Base-by-base conservation (phyloP, 2,888 invertebrate species). In the Formica aserva region DNA sequence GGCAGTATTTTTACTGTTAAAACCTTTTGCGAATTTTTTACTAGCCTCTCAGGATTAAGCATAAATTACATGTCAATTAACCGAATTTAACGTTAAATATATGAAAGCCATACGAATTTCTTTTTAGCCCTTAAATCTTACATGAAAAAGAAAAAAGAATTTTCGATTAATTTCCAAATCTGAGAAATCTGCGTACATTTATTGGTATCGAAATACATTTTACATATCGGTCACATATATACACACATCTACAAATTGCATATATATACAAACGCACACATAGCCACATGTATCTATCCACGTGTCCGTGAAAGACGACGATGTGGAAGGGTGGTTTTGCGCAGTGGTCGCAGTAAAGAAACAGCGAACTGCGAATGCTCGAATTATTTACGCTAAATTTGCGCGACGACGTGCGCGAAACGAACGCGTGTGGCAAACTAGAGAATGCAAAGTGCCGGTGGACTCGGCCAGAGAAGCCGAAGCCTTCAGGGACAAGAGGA, bases 321-420 rank as follows among this genome's bases (percentile, higher is more conserved):
- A 41, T n/a, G 29, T 35, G 13, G 9, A 18, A n/a, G 41, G 29
- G 60, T 13, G 66, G 48, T 72, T 72, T 78, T 78, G 87, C 83
- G 63, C 82, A 55, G 48, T 11, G 32, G 52, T 76, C 45, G 52
- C 52, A 52, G 48, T 71, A 45, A 62, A 57, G 82, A 84, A 72
- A 66, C 74, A 77, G 84, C 74, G 66, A 84, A 89, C 89, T 91
- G 90, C 90, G 83, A 92, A 92, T 91, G 92, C 87, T 90, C 88
- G 87, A 90, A 91, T 93, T 93, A 93, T 93, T 93, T 92, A 93
- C 92, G 93, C 88, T 91, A 92, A 94, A 94, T 94, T 94, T 94
- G 91, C 89, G 45, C 92, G 91, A 60, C 71, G 83, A 76, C 84
- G 78, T 78, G 86, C 82, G 88, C 85, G 83, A 76, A 57, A 45